Evolutionary conservation across 2,888 invertebrate species (phyloP), one percentile per base, ranked within the genome.

Genomic region (Cephus spinipes): DNA sequence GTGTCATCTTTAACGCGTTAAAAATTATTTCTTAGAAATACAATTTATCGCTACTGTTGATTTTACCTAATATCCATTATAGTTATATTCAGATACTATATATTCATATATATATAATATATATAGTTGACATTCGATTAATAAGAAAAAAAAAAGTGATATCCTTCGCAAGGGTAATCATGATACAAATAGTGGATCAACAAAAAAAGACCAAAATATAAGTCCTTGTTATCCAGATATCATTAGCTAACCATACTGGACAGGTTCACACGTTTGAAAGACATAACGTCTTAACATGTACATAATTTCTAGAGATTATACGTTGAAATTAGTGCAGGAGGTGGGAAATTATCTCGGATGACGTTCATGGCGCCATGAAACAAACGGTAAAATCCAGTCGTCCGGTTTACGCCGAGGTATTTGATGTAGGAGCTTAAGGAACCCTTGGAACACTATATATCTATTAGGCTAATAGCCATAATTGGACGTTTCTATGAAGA

Each of bases 401-500:
- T 75, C 78, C 75, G 77, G 30, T 71, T 32, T 33, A 31, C 31
- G 23, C 71, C 71, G 11, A 71, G 30, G 12, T 71, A 31, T 31
- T 33, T n/a, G 71, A 33, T 71, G 15, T 11, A 71, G 71, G 30
- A 71, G 31, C 31, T 33, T 31, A 33, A 71, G 71, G 71, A 33
- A 71, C 71, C 71, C 71, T 71, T 9, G 31, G 33, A 71, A 15
- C 30, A 34, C 74, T 35, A 79, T 84, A 80, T 83, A 85, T 85
- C 85, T 85, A 86, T 88, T 88, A 86, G 84, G 81, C 83, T 89
- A 89, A 89, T 89, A 84, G 87, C 86, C 86, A 89, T 89, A 89
- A 88, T 87, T 81, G 84, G 79, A 81, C 83, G 85, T 84, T 86
- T 85, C 85, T 83, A 76, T 79, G 83, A 78, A 83, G 81, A 84